phyloP scores from a whole-genome alignment of 2,888 invertebrate species.

The Lamproptera curius region DNA sequence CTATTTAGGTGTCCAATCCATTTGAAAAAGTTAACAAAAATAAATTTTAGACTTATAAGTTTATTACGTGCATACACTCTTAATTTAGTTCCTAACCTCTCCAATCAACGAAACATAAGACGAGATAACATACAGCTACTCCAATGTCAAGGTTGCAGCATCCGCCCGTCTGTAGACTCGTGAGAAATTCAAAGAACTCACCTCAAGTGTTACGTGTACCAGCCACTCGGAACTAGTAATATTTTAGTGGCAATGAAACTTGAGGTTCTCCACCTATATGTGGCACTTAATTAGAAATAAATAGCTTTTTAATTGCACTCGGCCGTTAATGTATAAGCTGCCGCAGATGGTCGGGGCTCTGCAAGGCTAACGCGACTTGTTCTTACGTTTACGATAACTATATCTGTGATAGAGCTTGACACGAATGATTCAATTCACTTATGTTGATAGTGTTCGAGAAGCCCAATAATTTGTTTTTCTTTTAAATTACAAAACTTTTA shows the following conservation, averaged over 20 bases:
- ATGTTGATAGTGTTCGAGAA: background rate
- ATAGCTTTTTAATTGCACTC: conserved; percentile 11
- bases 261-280: conserved; percentile 2
- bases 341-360: conserved; percentile 3
- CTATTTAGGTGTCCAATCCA: no score
- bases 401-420: background rate
- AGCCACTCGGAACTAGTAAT: conserved; percentile 17
- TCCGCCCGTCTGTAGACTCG: conserved; percentile 27
- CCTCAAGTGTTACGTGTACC: conserved; percentile 36
- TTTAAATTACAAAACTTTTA: background rate
- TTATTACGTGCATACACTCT: no score
- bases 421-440: background rate
- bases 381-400: background rate
- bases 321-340: conserved; percentile 9
- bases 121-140: conserved; percentile 47
- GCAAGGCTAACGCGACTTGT: conserved; percentile 2
- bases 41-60: no score
- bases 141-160: conserved; percentile 52
- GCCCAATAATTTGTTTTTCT: no score
- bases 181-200: conserved; percentile 46
- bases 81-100: no score
- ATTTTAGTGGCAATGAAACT: conserved; percentile 14
- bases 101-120: no score
- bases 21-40: no score
- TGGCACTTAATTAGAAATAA: conserved; percentile 11